Conservation (phyloP, 2,113 vertebrate genomes). For the Pavo muticus region DNA sequence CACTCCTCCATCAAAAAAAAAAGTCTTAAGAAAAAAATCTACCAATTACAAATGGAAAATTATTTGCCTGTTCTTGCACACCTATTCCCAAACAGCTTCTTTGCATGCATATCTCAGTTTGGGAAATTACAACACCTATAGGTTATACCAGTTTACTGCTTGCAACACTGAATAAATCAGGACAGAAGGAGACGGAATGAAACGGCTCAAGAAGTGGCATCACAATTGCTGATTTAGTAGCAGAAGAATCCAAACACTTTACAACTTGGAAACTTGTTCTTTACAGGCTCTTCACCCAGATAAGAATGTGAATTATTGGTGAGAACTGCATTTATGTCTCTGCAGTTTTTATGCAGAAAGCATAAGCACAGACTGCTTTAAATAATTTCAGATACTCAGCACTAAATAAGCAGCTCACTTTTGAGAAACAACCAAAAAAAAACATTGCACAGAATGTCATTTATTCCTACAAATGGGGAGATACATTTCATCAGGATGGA, state of each 20-base stretch:
- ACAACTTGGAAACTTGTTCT: not conserved
- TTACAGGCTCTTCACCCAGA: not conserved
- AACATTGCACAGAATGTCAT: not conserved
- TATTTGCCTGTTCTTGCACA: not conserved
- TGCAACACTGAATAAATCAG: not conserved
- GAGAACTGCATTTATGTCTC: not conserved
- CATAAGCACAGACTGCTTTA: not conserved
- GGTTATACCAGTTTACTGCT: not conserved
- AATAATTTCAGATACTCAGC: slow-evolving; percentile 40
- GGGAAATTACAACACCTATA: not conserved
- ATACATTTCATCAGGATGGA: not conserved
- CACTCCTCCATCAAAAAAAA: not conserved
- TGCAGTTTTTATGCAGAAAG: slow-evolving; percentile 12
- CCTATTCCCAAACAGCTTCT: not conserved
- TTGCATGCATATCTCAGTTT: too few species aligned
- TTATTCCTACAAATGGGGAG: not conserved
- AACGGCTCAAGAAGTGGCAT: not conserved
- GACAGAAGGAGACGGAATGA: not conserved
- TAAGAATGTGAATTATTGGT: not conserved
- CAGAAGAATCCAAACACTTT: not conserved
- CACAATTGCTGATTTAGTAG: not conserved
- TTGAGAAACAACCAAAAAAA: slow-evolving; percentile 13
- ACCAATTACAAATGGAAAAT: not conserved
- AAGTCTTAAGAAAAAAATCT: too few species aligned
- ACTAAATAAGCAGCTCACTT: slow-evolving; percentile 41